phyloP scores from a whole-genome alignment of 2,888 invertebrate species.

The Troglohyphantes excavatus region DNA sequence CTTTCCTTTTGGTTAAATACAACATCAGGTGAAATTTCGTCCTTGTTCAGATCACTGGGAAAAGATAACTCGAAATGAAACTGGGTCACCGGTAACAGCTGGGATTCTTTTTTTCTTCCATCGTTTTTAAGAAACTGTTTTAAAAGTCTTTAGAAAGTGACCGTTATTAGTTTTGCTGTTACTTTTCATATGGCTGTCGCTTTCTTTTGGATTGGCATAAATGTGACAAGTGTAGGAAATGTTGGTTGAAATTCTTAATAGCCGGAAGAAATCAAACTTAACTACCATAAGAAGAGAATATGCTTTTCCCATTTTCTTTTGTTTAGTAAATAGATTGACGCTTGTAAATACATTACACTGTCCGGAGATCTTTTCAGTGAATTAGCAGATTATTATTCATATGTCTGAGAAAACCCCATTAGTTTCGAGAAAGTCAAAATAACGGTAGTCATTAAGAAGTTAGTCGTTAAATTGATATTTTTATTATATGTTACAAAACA shows the following conservation, averaged over 20 bases:
- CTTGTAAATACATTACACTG: too few relatives aligned
- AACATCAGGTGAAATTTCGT: slow-evolving; percentile 61
- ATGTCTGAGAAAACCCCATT: too few relatives aligned
- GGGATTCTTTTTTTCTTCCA: neutral
- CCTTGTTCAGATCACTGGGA: slow-evolving; percentile 62
- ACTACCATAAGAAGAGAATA: neutral
- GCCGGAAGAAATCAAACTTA: neutral
- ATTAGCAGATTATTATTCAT: too few relatives aligned
- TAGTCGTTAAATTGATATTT: too few relatives aligned
- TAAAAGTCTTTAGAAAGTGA: slow-evolving; percentile 13
- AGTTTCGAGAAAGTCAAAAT: too few relatives aligned
- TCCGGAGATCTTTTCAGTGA: too few relatives aligned
- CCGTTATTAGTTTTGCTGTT: too few relatives aligned
- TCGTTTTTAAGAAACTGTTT: neutral
- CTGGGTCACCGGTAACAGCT: slow-evolving; percentile 45
- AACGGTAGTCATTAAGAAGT: too few relatives aligned
- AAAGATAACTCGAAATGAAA: slow-evolving; percentile 47
- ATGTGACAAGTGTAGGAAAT: neutral
- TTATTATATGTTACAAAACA: too few relatives aligned
- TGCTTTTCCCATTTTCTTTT: too few relatives aligned
- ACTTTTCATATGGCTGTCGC: too few relatives aligned
- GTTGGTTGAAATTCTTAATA: neutral
- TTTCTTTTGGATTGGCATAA: neutral
- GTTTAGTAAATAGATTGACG: too few relatives aligned
- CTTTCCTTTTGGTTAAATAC: slow-evolving; percentile 31